These are phyloP conservation scores for Metacarcinus magister DNA, from an alignment of 2,888 invertebrate genomes.

Conservation along the genomic window DNA sequence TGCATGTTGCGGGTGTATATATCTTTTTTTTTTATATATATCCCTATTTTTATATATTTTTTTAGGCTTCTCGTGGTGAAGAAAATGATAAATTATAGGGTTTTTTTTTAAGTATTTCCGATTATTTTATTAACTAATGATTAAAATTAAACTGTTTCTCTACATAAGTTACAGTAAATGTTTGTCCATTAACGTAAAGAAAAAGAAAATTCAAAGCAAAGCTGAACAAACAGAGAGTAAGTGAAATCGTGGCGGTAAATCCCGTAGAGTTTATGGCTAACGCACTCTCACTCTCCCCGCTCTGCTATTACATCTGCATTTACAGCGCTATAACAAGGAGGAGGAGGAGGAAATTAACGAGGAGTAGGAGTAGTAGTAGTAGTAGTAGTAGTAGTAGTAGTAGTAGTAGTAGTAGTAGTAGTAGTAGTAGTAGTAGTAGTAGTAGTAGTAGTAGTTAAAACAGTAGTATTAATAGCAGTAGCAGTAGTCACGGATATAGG, in stretches of 20 bases:
- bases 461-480: background rate
- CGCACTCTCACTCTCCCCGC: background rate
- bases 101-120: too few relatives aligned
- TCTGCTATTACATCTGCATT: background rate
- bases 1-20: background rate
- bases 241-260: background rate
- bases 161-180: background rate
- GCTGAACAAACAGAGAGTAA: background rate
- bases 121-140: too few relatives aligned
- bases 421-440: slow-evolving; percentile 34
- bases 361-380: background rate
- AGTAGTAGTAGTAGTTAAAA: background rate
- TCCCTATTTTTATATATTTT: background rate
- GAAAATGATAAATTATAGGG: too few relatives aligned
- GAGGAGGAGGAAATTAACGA: background rate
- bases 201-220: background rate
- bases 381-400: background rate
- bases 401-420: slow-evolving; percentile 42
- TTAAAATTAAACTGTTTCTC: too few relatives aligned
- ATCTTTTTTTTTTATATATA: background rate
- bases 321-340: background rate
- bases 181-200: background rate
- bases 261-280: background rate
- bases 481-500: too few relatives aligned
- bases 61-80: background rate